Percentiles rank a stretch among this genome's conserved stretches.
phyloP scores from a whole-genome alignment of 2,888 invertebrate genomes.

The Tuberolachnus salignus region DNA sequence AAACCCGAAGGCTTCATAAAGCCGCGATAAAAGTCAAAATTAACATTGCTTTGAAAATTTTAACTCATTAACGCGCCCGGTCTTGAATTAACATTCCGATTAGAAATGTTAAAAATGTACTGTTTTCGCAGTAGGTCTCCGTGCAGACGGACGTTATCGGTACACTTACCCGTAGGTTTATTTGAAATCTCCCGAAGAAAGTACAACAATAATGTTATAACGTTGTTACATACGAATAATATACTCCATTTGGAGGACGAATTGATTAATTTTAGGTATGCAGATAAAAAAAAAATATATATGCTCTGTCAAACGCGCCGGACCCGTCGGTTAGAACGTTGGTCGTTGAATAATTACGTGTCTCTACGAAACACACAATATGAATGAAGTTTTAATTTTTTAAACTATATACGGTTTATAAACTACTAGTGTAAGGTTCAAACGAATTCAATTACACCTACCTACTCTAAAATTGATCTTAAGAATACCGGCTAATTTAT shows the following conservation, averaged over 20 bases:
- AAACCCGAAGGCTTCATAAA: no score
- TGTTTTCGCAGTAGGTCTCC: no score
- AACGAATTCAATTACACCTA: not conserved
- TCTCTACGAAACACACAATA: conserved; percentile 13
- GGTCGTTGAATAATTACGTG: conserved; percentile 1
- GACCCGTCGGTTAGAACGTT: not conserved
- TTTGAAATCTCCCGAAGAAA: not conserved
- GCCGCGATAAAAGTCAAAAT: no score
- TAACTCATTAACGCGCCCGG: no score
- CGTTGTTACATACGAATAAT: not conserved
- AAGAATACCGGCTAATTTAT: not conserved
- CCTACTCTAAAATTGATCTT: not conserved
- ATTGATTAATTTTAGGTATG: conserved; percentile 37
- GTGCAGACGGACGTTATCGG: no score
- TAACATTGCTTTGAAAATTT: no score
- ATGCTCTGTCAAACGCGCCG: conserved; percentile 5
- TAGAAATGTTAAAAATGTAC: no score
- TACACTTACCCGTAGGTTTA: no score
- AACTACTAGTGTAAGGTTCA: not conserved
- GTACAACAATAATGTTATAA: not conserved
- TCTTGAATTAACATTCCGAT: no score
- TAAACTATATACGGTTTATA: not conserved
- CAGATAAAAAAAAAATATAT: not conserved
- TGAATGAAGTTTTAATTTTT: not conserved
- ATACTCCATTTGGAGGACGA: conserved; percentile 31